Evolutionary conservation across 2,113 vertebrate genomes (phyloP).

Genomic region (Cygnus buccinator): DNA sequence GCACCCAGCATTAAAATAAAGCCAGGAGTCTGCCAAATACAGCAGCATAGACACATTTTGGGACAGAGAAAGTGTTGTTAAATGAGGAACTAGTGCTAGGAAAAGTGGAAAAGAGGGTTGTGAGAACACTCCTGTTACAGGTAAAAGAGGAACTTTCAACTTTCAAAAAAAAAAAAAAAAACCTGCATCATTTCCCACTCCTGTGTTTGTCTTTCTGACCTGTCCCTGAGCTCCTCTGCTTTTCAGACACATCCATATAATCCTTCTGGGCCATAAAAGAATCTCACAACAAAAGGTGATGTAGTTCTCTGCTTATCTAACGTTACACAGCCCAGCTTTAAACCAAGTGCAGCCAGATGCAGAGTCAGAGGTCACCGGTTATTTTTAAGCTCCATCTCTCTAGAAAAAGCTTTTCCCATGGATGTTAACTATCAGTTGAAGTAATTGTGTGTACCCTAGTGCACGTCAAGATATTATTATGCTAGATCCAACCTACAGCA

Average conservation of each 20-base stretch:
- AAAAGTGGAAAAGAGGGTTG: background rate
- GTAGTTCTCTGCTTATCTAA: background rate
- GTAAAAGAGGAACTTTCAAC: background rate
- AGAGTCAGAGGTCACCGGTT: constrained; percentile 65
- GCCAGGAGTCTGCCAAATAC: background rate
- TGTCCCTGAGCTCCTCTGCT: background rate
- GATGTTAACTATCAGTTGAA: constrained; percentile 57
- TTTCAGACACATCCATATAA: background rate
- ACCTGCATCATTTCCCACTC: background rate
- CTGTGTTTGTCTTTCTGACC: background rate
- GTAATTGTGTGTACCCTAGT: constrained; percentile 39
- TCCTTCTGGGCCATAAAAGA: background rate
- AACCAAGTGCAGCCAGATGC: constrained; percentile 38
- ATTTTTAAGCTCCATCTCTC: constrained; percentile 56
- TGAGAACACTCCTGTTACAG: background rate
- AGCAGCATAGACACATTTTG: background rate
- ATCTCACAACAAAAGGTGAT: background rate
- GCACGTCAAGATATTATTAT: background rate
- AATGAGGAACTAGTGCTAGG: background rate
- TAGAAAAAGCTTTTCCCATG: constrained; percentile 44
- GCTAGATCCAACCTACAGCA: background rate
- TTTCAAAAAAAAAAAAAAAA: background rate
- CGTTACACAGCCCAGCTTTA: constrained; percentile 28
- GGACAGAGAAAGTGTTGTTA: background rate
- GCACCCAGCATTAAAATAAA: background rate